Base-by-base conservation (phyloP, 2,797 vertebrate species). In the Trematomus bernacchii region DNA sequence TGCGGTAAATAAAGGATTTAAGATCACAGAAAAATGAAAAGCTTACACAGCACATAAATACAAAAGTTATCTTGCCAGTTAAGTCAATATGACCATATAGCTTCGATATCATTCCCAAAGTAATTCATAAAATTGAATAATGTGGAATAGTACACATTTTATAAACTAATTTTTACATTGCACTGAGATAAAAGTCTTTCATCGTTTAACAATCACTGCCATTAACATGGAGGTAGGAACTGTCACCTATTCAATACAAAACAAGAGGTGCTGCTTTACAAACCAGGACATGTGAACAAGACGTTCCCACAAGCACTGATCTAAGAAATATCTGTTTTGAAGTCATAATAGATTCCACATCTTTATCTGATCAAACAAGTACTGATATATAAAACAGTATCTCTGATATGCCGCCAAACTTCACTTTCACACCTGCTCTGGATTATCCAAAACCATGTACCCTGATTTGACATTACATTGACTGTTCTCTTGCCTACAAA, bases 61-160 rank as follows among this genome's bases (percentile, higher is more conserved):
- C 70, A 91, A 90, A 91, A 86, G 64, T 87, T 89, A 57, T 89
- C 71, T 85, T 77, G 82, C 80, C 83, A 82, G 71, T 86, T 82
- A 75, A 91, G 95, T 96, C 95, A 96, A 96, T 95, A 94, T 95
- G 95, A 96, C 96, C 88, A 83, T 89, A 88, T 90, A 80, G 53
- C 64, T 67, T 80, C 60, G 68, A 91, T 83, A 91, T 93, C 73
- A 33, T 75, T 92, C 92, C 95, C 94, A 92, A 89, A 88, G 90
- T 88, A 93, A 93, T 90, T 91, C 91, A 93, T 89, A 91, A 94
- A 85, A 92, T 90, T 47, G 27, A 80, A 92, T 85, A 61, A 60
- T 62, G 71, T 61, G 79, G 93, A 89, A 94, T 91, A 87, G 91
- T 83, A 89, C 79, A 88, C 76, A 87, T 85, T 89, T 79, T 84